These are phyloP conservation scores for Corapipo altera DNA, from an alignment of 2,113 vertebrate species.

Conservation along the genomic window DNA sequence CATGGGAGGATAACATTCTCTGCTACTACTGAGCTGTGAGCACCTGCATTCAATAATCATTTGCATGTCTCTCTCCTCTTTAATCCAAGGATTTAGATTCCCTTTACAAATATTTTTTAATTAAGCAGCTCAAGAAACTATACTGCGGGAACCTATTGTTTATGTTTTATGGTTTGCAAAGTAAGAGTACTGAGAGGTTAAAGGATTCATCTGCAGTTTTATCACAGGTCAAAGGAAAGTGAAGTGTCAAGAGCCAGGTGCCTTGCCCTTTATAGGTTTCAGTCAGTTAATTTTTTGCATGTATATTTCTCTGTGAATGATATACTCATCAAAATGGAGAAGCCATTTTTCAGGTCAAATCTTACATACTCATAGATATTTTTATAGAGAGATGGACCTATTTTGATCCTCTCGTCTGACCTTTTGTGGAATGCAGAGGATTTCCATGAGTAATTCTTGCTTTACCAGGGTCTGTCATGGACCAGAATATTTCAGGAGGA, in stretches of 20 bases:
- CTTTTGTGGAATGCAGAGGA: neutral
- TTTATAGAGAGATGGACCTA: neutral
- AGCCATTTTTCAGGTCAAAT: neutral
- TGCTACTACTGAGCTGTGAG: constrained; percentile 5
- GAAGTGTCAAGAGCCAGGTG: neutral
- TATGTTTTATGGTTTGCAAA: neutral
- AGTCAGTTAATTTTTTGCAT: neutral
- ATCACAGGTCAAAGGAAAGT: neutral
- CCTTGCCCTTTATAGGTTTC: neutral
- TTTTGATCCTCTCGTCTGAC: neutral
- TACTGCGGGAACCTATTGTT: neutral
- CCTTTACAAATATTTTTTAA: constrained; percentile 51
- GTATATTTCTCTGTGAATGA: neutral
- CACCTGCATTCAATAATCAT: constrained; percentile 44
- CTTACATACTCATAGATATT: neutral
- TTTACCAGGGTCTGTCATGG: neutral
- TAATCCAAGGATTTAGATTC: constrained; percentile 44
- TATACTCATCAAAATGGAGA: neutral
- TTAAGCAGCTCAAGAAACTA: neutral
- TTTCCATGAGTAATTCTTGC: neutral
- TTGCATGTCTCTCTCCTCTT: constrained; percentile 32
- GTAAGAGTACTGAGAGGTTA: neutral
- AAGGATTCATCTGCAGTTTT: neutral
- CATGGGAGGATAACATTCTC: constrained; percentile 28
- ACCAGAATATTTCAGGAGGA: neutral